These are phyloP conservation scores for Trichacis sp. DNA, from an alignment of 2,888 invertebrate genomes.

Conservation along the genomic window DNA sequence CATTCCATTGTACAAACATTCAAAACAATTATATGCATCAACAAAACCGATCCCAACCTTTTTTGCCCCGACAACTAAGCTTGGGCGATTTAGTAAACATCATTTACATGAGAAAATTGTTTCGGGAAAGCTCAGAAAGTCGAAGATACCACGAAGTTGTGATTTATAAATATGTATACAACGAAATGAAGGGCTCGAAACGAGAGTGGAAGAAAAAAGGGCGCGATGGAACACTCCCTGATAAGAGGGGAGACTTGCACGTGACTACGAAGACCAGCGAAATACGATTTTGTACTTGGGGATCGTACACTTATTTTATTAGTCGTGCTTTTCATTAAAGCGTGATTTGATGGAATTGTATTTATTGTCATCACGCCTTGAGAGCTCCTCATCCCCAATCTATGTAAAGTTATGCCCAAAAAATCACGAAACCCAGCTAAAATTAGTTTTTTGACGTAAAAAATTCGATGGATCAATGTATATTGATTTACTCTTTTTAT, in stretches of 20 bases:
- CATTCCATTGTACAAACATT: background rate
- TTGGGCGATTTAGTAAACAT: conserved; percentile 51
- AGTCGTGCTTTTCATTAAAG: conserved; percentile 61
- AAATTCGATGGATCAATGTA: too few relatives aligned
- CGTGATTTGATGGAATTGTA: conserved; percentile 60
- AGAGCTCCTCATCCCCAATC: conserved; percentile 21
- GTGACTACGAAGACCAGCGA: conserved; percentile 38
- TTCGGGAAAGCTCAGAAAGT: conserved; percentile 57
- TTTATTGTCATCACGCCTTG: conserved; percentile 49
- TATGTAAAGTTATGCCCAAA: conserved; percentile 1
- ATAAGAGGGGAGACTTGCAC: conserved; percentile 29
- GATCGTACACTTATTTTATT: conserved; percentile 59
- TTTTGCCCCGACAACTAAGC: too few relatives aligned
- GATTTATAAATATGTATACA: conserved; percentile 52
- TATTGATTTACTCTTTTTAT: too few relatives aligned
- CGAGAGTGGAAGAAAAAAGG: conserved; percentile 12
- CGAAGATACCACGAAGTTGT: conserved; percentile 39
- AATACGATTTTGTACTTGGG: conserved; percentile 53
- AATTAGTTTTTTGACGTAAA: too few relatives aligned
- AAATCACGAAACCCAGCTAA: too few relatives aligned
- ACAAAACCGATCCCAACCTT: too few relatives aligned
- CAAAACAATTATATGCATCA: too few relatives aligned
- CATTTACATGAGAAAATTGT: conserved; percentile 66
- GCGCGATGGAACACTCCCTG: conserved; percentile 12
- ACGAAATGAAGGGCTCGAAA: conserved; percentile 11